Conservation (phyloP, 2,888 invertebrate genomes). For the Lasioglossum figueresi region DNA sequence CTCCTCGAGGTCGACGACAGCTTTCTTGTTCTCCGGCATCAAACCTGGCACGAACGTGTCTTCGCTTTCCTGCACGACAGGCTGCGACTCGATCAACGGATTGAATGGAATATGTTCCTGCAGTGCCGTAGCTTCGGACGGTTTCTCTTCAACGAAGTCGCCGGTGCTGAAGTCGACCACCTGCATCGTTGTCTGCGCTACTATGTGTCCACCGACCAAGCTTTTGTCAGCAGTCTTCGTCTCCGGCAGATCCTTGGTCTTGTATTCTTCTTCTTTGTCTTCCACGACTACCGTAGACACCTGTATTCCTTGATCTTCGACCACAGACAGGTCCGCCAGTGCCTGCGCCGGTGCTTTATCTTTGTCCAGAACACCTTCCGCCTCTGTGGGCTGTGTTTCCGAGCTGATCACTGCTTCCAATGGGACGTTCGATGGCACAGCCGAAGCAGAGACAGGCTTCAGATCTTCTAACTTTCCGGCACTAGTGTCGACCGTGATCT, state of each 20-base stretch:
- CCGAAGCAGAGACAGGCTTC: conserved; percentile 81
- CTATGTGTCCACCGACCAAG: conserved; percentile 72
- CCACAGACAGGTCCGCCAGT: conserved; percentile 75
- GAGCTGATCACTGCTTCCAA: conserved; percentile 85
- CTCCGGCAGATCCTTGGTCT: conserved; percentile 81
- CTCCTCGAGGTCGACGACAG: conserved; percentile 85
- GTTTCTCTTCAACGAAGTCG: conserved; percentile 74
- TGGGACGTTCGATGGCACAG: conserved; percentile 85
- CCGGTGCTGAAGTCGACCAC: conserved; percentile 81
- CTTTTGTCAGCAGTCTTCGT: conserved; percentile 73
- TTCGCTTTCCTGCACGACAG: conserved; percentile 85
- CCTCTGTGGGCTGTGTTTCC: conserved; percentile 86
- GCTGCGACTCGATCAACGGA: conserved; percentile 85
- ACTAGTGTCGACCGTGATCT: conserved; percentile 84
- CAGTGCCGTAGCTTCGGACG: conserved; percentile 77
- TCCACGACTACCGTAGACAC: conserved; percentile 80
- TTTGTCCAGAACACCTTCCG: conserved; percentile 83
- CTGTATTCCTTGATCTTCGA: conserved; percentile 78
- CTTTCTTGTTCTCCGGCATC: conserved; percentile 81
- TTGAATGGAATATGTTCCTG: conserved; percentile 82
- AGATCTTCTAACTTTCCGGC: conserved; percentile 78
- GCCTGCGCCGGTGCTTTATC: conserved; percentile 82
- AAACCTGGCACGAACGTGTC: conserved; percentile 78
- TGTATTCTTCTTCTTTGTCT: conserved; percentile 85
- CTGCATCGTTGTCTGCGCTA: conserved; percentile 80